Conservation (phyloP, 2,888 invertebrate genomes). For the Zygothrica quintamaculata region DNA sequence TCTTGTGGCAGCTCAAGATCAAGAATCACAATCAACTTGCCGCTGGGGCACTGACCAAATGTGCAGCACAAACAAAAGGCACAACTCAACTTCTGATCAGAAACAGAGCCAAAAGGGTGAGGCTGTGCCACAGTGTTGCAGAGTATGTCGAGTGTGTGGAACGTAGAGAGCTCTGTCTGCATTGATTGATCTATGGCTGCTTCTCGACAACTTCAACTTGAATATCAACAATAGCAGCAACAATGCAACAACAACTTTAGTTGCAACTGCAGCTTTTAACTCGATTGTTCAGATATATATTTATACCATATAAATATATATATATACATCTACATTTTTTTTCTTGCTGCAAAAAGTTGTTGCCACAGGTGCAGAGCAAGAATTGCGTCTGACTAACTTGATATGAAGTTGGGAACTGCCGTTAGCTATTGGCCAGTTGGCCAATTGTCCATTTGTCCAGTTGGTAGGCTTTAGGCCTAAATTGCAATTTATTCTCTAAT, state of each 20-base stretch:
- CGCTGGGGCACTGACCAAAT: conserved; percentile 67
- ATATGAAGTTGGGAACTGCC: conserved; percentile 54
- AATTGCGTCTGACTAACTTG: conserved; percentile 48
- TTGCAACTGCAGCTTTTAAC: conserved; percentile 13
- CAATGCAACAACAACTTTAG: conserved; percentile 8
- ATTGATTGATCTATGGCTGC: conserved; percentile 76
- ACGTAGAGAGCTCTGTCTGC: conserved; percentile 46
- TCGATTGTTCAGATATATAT: conserved; percentile 7
- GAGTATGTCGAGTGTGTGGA: conserved; percentile 30
- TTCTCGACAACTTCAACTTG: conserved; percentile 43
- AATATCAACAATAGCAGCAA: conserved; percentile 14
- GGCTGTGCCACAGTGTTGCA: conserved; percentile 33
- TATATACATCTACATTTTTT: too few relatives aligned
- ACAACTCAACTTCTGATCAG: conserved; percentile 45
- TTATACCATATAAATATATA: background rate
- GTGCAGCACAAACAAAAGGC: conserved; percentile 60
- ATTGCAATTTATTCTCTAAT: conserved; percentile 80
- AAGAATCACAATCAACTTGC: conserved; percentile 77
- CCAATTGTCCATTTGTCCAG: conserved; percentile 7
- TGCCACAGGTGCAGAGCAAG: conserved; percentile 56
- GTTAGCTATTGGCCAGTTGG: conserved; percentile 49
- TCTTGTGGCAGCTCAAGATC: conserved; percentile 42
- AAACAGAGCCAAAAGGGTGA: conserved; percentile 29
- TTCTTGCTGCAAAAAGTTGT: conserved; percentile 12
- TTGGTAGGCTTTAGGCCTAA: conserved; percentile 53